Evolutionary conservation across 2,113 vertebrate genomes (phyloP).

Genomic region (Chinchilla lanigera): DNA sequence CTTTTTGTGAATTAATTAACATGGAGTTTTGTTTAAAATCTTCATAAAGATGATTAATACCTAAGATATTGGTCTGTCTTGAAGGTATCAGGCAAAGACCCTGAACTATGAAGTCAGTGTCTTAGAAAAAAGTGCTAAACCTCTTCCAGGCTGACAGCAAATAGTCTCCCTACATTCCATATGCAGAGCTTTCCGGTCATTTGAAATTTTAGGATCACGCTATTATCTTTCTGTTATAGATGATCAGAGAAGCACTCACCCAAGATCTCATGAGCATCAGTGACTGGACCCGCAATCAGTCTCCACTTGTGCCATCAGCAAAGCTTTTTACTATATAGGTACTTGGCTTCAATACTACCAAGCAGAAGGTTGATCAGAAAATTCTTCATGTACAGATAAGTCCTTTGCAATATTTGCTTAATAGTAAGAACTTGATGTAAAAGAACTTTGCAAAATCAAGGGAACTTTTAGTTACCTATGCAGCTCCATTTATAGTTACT

Average conservation of each 20-base stretch:
- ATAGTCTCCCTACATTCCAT: neutral
- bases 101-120: neutral
- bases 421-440: neutral
- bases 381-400: neutral
- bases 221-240: constrained; percentile 28
- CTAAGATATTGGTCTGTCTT: neutral
- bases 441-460: constrained; percentile 13
- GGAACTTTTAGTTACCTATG: neutral
- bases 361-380: neutral
- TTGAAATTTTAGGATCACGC: constrained; percentile 1
- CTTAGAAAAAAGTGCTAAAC: neutral
- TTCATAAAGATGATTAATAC: neutral
- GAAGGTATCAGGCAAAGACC: neutral
- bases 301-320: neutral
- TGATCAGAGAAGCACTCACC: neutral
- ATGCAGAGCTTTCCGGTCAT: neutral
- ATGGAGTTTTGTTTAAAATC: neutral
- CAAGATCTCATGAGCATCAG: neutral
- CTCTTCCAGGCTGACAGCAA: neutral
- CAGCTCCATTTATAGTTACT: neutral
- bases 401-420: neutral
- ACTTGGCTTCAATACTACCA: neutral
- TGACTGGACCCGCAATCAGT: neutral
- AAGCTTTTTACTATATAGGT: neutral
- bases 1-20: constrained; percentile 3